Evolutionary conservation across 2,888 invertebrate species (phyloP).

Genomic region (Aphodius granarius): DNA sequence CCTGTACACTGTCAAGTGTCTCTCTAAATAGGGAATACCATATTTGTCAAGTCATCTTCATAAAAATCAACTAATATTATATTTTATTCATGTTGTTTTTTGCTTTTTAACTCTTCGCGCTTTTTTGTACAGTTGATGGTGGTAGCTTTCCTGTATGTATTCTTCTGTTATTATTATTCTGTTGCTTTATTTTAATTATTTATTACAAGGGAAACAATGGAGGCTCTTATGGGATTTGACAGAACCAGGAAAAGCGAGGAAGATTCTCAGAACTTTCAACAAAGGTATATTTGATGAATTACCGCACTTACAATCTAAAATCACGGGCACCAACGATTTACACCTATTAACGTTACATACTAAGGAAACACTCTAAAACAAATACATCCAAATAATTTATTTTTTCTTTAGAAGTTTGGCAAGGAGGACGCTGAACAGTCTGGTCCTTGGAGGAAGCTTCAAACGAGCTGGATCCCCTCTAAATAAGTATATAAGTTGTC

Average conservation of each 20-base stretch:
- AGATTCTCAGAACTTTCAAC: neutral
- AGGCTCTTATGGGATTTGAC: conserved; percentile 19
- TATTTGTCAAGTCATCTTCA: too few relatives aligned
- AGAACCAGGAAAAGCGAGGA: conserved; percentile 21
- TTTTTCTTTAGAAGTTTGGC: conserved; percentile 10
- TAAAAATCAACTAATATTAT: too few relatives aligned
- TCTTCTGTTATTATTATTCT: neutral
- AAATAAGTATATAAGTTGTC: neutral
- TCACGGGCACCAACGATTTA: neutral
- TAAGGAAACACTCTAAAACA: neutral
- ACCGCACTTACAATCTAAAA: neutral
- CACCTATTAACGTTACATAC: neutral
- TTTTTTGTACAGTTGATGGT: too few relatives aligned
- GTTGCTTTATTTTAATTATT: neutral
- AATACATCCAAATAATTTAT: neutral
- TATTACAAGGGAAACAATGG: conserved; percentile 7
- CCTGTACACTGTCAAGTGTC: too few relatives aligned
- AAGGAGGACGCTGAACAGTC: conserved; percentile 22
- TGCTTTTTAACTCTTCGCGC: too few relatives aligned
- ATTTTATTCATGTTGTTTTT: too few relatives aligned
- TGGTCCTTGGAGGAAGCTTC: conserved; percentile 24
- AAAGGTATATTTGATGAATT: neutral
- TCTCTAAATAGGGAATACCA: too few relatives aligned
- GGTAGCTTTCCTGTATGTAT: neutral
- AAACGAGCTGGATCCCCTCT: conserved; percentile 12